A percentile compares a stretch with the other conserved stretches of the same genome.
phyloP scores from a whole-genome alignment of 2,888 invertebrate species.

The Endotricha flammealis region DNA sequence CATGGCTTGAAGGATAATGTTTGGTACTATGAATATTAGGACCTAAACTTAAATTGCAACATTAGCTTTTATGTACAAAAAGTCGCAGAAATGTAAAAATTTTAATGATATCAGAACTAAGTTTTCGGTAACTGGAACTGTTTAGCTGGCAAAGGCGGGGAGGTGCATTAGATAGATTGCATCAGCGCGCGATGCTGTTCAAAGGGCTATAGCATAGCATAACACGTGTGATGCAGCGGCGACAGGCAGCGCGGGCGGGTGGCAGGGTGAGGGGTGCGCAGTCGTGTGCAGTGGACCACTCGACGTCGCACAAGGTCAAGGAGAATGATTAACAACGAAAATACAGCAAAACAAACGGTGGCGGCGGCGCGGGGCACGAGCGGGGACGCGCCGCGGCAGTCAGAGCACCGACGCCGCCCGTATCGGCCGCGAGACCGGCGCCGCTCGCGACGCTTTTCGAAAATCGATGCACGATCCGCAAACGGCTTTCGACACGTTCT shows the following conservation, averaged over 20 bases:
- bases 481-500: constrained; percentile 56
- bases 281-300: constrained; percentile 78
- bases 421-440: constrained; percentile 60
- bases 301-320: constrained; percentile 78
- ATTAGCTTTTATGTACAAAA: too few relatives aligned
- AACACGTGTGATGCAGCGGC: constrained; percentile 68
- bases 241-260: constrained; percentile 56
- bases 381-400: constrained; percentile 66
- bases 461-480: constrained; percentile 76
- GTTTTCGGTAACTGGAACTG: too few relatives aligned
- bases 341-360: constrained; percentile 77
- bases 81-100: too few relatives aligned
- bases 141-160: background rate
- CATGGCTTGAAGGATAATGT: too few relatives aligned
- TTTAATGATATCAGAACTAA: too few relatives aligned
- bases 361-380: constrained; percentile 58
- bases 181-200: background rate
- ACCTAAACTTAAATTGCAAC: too few relatives aligned
- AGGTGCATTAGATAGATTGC: background rate
- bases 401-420: constrained; percentile 68
- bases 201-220: constrained; percentile 20
- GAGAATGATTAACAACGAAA: constrained; percentile 80
- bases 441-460: constrained; percentile 62
- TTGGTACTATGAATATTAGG: too few relatives aligned
- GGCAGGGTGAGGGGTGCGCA: constrained; percentile 67